A percentile compares a stretch with the other conserved stretches of the same genome.
phyloP scores from a whole-genome alignment of 2,113 vertebrate species.

The Tichodroma muraria region DNA sequence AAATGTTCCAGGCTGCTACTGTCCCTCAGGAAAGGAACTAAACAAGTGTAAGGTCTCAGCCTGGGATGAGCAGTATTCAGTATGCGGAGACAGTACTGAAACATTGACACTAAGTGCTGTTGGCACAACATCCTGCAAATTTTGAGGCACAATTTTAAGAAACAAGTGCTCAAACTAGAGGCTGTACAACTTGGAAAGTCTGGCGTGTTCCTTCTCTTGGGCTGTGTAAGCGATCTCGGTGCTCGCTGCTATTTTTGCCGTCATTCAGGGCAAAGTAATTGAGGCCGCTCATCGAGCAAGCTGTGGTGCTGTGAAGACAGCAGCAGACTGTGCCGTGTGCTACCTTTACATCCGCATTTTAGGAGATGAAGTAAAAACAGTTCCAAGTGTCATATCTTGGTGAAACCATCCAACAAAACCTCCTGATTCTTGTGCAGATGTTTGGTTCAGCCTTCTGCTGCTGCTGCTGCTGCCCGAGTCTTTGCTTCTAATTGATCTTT shows the following conservation, averaged over 20 bases:
- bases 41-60: not conserved
- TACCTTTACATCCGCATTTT: not conserved
- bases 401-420: not conserved
- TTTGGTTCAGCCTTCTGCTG: not conserved
- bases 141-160: not conserved
- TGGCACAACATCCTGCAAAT: not conserved
- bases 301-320: not conserved
- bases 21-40: not conserved
- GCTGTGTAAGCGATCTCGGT: not conserved
- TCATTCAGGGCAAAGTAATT: not conserved
- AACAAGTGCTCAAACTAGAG: not conserved
- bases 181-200: not conserved
- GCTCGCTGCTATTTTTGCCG: not conserved
- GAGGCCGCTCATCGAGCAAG: not conserved
- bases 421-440: not conserved
- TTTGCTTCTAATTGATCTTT: not conserved
- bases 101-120: not conserved
- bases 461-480: not conserved
- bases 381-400: not conserved
- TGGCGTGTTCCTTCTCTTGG: accelerated
- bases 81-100: accelerated
- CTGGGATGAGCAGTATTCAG: not conserved
- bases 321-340: not conserved
- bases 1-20: accelerated
- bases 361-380: not conserved